Base-by-base conservation (phyloP, 2,888 invertebrate species). In the Heliconius charithonia region DNA sequence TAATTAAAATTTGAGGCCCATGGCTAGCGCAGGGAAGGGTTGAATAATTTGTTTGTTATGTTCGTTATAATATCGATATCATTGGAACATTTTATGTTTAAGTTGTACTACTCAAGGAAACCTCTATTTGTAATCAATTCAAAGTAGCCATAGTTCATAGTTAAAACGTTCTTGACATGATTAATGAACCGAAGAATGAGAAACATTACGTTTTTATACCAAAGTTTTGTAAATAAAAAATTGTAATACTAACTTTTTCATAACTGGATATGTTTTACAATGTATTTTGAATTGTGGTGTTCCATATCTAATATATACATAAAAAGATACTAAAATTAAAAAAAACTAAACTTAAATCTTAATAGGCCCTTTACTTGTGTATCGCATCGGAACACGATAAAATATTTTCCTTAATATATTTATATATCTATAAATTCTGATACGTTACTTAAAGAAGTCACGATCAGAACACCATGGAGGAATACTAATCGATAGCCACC, bases 1-100 rank as follows among this genome's bases (percentile, higher is more conserved):
- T 76, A 76, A 81, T 82, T 80, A 81, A 80, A 71, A 76, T 67
- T 22, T 75, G 25, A 45, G 16, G 41, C 41, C 25, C 27, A 16
- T 63, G 13, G 41, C 59, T 73, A 75, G 66, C 27, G 69, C 77
- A 73, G 75, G 66, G 66, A 66, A 65, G 67, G 59, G 62, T 75
- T 29, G 27, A 25, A 69, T 73, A 77, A 70, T 75, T 78, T 29
- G 4, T 25, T 19, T 29, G 0, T 27, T 29, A n/a, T 56, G 32
- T 32, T 59, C 12, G 12, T 71, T 22, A 56, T 56, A 72, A 29
- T 32, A 56, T 72, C n/a, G 56, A 72, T 29, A n/a, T 56, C 56
- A 22, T 51, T 56, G 22, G 2, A 56, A 71, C 13, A 25, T 41
- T 65, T 69, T 69, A 25, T n/a, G n/a, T 41, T 69, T 69, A 37